These are phyloP conservation scores for Lordiphosa mommai DNA, from an alignment of 1,140 invertebrate species.

Conservation along the genomic window DNA sequence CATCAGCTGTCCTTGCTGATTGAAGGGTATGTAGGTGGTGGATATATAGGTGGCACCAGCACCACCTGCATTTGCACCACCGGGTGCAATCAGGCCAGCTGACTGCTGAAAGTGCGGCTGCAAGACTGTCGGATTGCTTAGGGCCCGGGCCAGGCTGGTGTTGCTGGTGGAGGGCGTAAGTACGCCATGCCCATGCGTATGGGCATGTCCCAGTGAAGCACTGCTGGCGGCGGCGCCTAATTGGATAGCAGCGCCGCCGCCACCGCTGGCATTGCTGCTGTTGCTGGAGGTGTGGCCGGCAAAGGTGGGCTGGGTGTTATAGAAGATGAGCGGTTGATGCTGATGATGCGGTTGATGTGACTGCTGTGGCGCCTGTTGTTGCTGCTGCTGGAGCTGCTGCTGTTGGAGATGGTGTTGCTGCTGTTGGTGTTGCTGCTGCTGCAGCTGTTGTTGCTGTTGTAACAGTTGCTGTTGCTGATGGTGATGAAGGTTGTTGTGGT, in stretches of 20 bases:
- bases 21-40: constrained; percentile 41
- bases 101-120: constrained; percentile 43
- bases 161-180: constrained; percentile 31
- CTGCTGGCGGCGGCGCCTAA: constrained; percentile 58
- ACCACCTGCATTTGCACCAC: constrained; percentile 20
- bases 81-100: constrained; percentile 60
- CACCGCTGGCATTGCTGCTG: constrained; percentile 40
- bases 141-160: constrained; percentile 33
- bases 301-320: constrained; percentile 29
- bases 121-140: constrained; percentile 32
- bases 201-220: constrained; percentile 34
- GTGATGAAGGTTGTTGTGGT: constrained; percentile 32
- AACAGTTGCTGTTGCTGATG: constrained; percentile 36
- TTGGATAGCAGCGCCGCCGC: constrained; percentile 59
- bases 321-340: constrained; percentile 39
- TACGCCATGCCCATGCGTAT: constrained; percentile 33
- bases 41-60: constrained; percentile 28
- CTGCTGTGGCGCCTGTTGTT: constrained; percentile 24
- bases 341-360: constrained; percentile 33
- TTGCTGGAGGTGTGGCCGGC: constrained; percentile 26
- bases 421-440: constrained; percentile 37
- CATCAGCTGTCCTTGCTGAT: constrained; percentile 29
- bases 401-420: constrained; percentile 48
- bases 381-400: constrained; percentile 43
- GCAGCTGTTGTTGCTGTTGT: constrained; percentile 32